Evolutionary conservation across 1,140 invertebrate genomes (phyloP).

Genomic region (Drosophila novamexicana): DNA sequence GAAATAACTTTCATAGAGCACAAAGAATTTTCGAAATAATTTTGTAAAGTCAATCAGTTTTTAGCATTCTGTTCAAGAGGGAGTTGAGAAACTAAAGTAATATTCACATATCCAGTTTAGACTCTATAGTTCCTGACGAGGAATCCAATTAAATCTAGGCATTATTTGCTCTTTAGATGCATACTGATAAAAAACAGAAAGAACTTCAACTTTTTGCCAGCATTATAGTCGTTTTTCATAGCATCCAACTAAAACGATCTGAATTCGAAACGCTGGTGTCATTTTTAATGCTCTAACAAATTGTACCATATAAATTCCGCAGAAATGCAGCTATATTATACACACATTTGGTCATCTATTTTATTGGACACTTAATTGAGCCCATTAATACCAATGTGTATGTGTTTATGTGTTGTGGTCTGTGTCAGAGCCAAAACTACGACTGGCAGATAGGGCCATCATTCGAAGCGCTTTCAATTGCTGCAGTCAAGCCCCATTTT

Average conservation of each 20-base stretch:
- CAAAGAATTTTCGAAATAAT: no score
- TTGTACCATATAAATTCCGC: slow-evolving; percentile 41
- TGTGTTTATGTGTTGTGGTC: slow-evolving; percentile 28
- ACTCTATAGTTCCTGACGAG: no score
- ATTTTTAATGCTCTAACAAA: slow-evolving; percentile 43
- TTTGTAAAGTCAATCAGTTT: no score
- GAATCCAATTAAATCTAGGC: no score
- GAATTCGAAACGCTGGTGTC: slow-evolving; percentile 18
- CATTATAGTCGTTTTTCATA: neutral
- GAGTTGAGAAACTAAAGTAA: no score
- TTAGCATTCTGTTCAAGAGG: no score
- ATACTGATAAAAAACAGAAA: neutral
- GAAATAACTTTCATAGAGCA: no score
- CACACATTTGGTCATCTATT: slow-evolving; percentile 44
- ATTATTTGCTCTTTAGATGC: no score
- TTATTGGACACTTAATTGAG: slow-evolving; percentile 50
- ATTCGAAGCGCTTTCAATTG: slow-evolving; percentile 33
- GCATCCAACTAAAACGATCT: slow-evolving; percentile 2
- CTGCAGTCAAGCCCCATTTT: slow-evolving; percentile 3
- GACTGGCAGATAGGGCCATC: neutral
- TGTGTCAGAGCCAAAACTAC: neutral
- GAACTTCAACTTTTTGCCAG: neutral
- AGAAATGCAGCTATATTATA: slow-evolving; percentile 13
- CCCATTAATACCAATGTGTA: slow-evolving; percentile 39
- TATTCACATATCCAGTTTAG: no score